These are phyloP conservation scores for Synanceia verrucosa DNA, from an alignment of 2,797 vertebrate species.

Conservation along the genomic window DNA sequence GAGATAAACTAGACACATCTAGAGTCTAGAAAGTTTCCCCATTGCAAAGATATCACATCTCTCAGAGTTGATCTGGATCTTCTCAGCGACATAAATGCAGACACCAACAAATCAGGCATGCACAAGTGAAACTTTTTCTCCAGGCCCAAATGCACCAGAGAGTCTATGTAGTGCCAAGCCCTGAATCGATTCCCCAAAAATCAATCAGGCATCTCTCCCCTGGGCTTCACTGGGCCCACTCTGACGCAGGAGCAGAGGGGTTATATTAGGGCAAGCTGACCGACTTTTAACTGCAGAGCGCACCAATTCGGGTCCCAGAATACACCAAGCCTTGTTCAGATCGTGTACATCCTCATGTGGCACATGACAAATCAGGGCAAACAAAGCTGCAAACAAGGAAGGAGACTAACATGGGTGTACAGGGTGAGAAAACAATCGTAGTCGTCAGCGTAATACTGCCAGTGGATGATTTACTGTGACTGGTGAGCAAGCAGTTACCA, in stretches of 20 bases:
- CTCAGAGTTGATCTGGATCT: conserved; percentile 39
- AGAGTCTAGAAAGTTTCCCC: conserved; percentile 41
- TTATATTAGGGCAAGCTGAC: conserved; percentile 72
- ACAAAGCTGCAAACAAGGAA: conserved; percentile 16
- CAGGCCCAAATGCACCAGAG: conserved; percentile 48
- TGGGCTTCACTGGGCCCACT: conserved; percentile 66
- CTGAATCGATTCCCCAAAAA: conserved; percentile 73
- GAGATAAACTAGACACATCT: conserved; percentile 52
- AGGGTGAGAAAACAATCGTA: conserved; percentile 14
- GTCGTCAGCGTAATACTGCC: conserved; percentile 10
- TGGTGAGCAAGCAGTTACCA: neutral
- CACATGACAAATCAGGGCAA: conserved; percentile 31
- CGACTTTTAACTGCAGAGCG: conserved; percentile 62
- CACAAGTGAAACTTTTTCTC: conserved; percentile 42
- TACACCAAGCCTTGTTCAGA: conserved; percentile 50
- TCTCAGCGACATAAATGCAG: conserved; percentile 51
- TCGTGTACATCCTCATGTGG: conserved; percentile 27
- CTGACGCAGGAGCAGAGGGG: conserved; percentile 66
- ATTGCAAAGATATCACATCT: conserved; percentile 51
- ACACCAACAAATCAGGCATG: conserved; percentile 33
- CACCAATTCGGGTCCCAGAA: conserved; percentile 56
- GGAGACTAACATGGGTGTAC: conserved; percentile 1
- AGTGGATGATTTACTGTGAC: neutral
- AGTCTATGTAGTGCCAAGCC: conserved; percentile 55
- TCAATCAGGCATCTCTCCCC: conserved; percentile 73